Evolutionary conservation across 2,113 vertebrate genomes (phyloP).

Genomic region (Emydocephalus ijimae): DNA sequence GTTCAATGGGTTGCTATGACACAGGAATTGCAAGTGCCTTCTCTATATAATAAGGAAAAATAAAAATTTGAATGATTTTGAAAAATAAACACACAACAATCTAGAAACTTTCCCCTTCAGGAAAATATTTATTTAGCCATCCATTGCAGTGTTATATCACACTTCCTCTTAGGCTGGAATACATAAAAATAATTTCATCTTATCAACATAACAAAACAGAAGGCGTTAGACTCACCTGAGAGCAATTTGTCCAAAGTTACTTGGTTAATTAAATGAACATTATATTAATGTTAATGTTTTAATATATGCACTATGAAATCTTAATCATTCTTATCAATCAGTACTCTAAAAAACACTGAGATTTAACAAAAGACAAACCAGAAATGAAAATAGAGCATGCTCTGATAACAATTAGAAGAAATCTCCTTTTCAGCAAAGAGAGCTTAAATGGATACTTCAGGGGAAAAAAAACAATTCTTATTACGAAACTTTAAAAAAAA

Average conservation of each 20-base stretch:
- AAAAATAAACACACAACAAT: background rate
- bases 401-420: background rate
- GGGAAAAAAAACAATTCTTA: background rate
- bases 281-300: background rate
- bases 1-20: background rate
- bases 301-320: background rate
- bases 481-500: background rate
- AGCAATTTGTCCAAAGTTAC: background rate
- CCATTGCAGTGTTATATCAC: background rate
- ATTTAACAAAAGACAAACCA: background rate
- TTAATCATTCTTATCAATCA: background rate
- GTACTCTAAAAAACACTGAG: background rate
- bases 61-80: background rate
- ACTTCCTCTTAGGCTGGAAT: background rate
- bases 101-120: background rate
- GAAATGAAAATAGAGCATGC: background rate
- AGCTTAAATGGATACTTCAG: background rate
- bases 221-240: background rate
- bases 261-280: background rate
- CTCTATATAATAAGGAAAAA: background rate
- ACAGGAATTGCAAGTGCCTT: background rate
- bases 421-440: background rate
- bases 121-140: background rate
- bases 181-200: background rate
- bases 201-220: background rate